Base-by-base conservation (phyloP, 1,140 invertebrate species). In the Macrobrachium nipponense region DNA sequence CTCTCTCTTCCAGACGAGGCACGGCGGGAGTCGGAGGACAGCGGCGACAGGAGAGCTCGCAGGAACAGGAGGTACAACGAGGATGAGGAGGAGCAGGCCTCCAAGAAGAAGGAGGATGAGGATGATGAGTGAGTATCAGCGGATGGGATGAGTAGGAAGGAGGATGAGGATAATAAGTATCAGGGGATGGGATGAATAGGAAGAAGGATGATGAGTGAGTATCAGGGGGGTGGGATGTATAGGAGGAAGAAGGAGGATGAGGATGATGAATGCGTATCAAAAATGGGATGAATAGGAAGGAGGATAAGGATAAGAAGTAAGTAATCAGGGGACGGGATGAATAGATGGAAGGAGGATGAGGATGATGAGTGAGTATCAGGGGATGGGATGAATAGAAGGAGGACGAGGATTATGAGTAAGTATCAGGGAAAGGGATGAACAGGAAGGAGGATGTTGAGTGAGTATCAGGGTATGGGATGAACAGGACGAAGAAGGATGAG, bases 331-430 rank as follows among this genome's bases (percentile, higher is more conserved):
- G 43, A 10, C 5, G 68, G 43, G 5, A 10, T 23, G 86, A 23
- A 43, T 68, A 2, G 73, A 43, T 70, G 20, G 79, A 17, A 61
- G 80, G 14, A 81, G 64, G 23, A 76, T 51, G 70, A 77, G 68
- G 23, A 82, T 58, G 27, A 73, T 12, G 86, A 87, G 86, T 87
- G 18, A 80, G 58, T 68, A 82, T 23, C 60, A 87, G 18, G 86
- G 82, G 10, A 61, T 27, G 6, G 17, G 51, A 23, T 11, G 81
- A 82, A 18, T 81, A 87, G 72, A 82, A 87, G 60, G 60, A 87
- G 3, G 86, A 87, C 8, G 86, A 87, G 5, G 78, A 87, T 8
- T 79, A 87, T 2, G 86, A 87, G 86, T 87, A 27, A 87, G 86
- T 87, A 20, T 27, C 11, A 17, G 8, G 51, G 20, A n/a, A 8